Evolutionary conservation across 2,888 invertebrate species (phyloP).

Genomic region (Sylvicola cinctus): DNA sequence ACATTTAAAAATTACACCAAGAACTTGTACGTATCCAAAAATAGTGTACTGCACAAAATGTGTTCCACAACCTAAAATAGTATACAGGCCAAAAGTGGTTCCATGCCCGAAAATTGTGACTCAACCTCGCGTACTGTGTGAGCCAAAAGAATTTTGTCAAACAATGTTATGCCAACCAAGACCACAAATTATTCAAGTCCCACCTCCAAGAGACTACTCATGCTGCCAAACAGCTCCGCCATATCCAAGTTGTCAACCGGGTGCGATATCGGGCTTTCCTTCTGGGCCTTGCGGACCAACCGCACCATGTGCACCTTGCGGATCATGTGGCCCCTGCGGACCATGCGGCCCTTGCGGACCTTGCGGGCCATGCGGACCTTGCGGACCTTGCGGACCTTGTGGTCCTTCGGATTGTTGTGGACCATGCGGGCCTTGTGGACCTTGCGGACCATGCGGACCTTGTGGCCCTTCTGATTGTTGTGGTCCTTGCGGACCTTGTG

Average conservation of each 20-base stretch:
- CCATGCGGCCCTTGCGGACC: slow-evolving; percentile 10
- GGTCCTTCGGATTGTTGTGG: slow-evolving; percentile 8
- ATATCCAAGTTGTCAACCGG: slow-evolving; percentile 10
- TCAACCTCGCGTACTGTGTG: slow-evolving; percentile 17
- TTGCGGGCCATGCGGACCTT: slow-evolving; percentile 12
- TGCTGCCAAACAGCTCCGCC: slow-evolving; percentile 19
- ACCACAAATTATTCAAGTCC: slow-evolving; percentile 19
- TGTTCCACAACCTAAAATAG: slow-evolving; percentile 16
- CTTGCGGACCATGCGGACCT: not conserved
- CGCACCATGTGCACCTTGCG: slow-evolving; percentile 13
- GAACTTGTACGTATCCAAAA: slow-evolving; percentile 18
- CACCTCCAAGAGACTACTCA: slow-evolving; percentile 19
- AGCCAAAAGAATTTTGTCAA: slow-evolving; percentile 20
- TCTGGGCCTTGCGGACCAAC: not conserved
- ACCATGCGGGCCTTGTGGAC: slow-evolving; percentile 3
- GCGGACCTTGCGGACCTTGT: slow-evolving; percentile 11
- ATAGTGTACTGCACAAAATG: slow-evolving; percentile 11
- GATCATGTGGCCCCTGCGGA: slow-evolving; percentile 14
- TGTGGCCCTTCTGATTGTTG: not conserved
- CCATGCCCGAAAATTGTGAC: slow-evolving; percentile 21
- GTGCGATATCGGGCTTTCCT: no score
- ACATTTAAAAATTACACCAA: slow-evolving; percentile 19
- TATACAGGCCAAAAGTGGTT: slow-evolving; percentile 18
- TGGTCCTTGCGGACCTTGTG: not conserved
- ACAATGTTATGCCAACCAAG: slow-evolving; percentile 21